Conservation (phyloP, 2,113 vertebrate species). For the Semnopithecus entellus region DNA sequence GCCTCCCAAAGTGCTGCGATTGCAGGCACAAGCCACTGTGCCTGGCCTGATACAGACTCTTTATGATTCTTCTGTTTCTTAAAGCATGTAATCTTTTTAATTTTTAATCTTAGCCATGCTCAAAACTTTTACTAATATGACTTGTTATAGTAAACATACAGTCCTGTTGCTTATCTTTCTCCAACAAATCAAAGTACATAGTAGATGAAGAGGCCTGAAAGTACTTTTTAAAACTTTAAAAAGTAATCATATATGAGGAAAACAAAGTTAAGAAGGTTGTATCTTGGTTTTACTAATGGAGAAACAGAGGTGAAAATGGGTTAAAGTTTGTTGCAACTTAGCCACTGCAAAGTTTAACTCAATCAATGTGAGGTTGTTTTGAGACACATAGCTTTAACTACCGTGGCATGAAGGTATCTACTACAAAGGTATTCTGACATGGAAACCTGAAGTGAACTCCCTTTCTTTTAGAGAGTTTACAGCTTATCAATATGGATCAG, state of each 20-base stretch:
- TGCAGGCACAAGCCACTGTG: no score
- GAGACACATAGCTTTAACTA: neutral
- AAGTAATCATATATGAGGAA: neutral
- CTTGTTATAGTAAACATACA: neutral
- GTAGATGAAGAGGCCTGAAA: neutral
- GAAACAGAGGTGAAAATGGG: neutral
- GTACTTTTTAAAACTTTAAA: neutral
- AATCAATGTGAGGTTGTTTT: neutral
- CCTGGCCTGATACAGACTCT: neutral
- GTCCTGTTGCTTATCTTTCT: neutral
- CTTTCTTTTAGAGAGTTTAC: constrained; percentile 30
- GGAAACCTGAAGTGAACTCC: constrained; percentile 27
- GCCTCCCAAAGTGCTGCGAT: no score
- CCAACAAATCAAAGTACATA: neutral
- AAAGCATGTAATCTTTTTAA: neutral
- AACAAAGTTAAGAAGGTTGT: neutral
- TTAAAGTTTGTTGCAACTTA: neutral
- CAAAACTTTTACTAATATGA: neutral
- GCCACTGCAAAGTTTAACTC: neutral
- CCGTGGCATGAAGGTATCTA: neutral
- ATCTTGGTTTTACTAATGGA: neutral
- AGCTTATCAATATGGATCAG: constrained; percentile 46
- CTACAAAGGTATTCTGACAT: neutral
- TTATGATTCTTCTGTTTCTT: neutral
- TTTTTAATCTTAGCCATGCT: neutral